Percentiles rank a stretch among this genome's conserved stretches.
phyloP scores from a whole-genome alignment of 2,797 vertebrate species.

The Dermochelys coriacea region DNA sequence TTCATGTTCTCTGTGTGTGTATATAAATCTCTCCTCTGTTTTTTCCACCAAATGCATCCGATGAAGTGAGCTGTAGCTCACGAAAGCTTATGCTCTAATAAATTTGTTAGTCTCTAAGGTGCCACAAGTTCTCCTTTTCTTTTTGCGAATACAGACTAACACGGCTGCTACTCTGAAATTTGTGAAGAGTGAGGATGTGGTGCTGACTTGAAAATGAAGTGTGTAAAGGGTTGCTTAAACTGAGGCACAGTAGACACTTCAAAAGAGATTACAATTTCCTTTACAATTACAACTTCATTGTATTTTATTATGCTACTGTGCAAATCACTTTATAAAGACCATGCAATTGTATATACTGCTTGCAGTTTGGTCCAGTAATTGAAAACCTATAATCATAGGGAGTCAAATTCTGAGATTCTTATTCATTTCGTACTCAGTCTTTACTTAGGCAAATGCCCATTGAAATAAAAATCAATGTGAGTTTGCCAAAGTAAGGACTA shows the following conservation, averaged over 20 bases:
- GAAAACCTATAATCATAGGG: background rate
- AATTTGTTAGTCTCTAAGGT: too few relatives aligned
- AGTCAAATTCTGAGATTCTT: background rate
- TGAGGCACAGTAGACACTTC: background rate
- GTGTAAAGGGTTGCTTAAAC: too few relatives aligned
- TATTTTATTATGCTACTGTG: background rate
- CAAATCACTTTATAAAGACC: background rate
- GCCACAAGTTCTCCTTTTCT: too few relatives aligned
- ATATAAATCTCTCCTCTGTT: too few relatives aligned
- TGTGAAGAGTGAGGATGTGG: too few relatives aligned
- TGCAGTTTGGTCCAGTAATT: background rate
- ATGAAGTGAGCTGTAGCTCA: too few relatives aligned
- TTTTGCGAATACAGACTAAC: too few relatives aligned
- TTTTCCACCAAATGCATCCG: too few relatives aligned
- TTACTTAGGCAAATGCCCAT: background rate
- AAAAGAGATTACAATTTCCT: rapidly evolving
- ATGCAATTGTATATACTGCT: background rate
- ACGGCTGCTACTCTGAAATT: too few relatives aligned
- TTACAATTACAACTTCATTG: background rate
- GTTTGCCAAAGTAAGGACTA: background rate
- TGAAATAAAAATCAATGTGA: background rate
- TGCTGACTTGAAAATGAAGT: too few relatives aligned
- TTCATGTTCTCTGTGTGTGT: too few relatives aligned
- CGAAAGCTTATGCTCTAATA: too few relatives aligned
- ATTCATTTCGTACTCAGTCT: background rate